A percentile compares a stretch with the other conserved stretches of the same genome.
These are phyloP conservation scores for Chelonus insularis DNA, from an alignment of 1,140 invertebrate species.

Conservation along the genomic window DNA sequence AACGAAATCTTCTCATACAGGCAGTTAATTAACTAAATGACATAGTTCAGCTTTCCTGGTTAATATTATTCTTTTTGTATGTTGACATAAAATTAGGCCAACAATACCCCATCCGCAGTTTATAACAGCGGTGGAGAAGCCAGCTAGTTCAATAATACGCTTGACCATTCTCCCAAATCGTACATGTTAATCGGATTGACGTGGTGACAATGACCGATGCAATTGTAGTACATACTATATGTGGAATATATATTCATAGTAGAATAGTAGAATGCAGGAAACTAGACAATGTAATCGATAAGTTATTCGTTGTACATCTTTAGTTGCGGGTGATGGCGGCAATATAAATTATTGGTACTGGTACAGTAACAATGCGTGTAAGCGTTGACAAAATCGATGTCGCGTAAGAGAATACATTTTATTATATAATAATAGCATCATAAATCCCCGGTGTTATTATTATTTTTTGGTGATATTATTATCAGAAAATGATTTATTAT, in stretches of 20 bases:
- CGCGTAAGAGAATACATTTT: neutral
- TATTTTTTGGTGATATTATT: too few species aligned
- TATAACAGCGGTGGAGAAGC: neutral
- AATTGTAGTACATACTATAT: neutral
- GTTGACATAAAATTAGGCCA: neutral
- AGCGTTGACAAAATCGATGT: neutral
- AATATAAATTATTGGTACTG: neutral
- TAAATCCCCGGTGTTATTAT: too few species aligned
- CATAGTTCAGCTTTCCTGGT: too few species aligned
- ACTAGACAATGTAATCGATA: conserved; percentile 5
- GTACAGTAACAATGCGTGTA: too few species aligned
- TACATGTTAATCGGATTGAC: conserved; percentile 12
- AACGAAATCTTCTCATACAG: too few species aligned
- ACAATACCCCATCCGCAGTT: neutral
- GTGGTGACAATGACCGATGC: neutral
- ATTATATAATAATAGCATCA: neutral
- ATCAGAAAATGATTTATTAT: too few species aligned
- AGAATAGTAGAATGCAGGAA: neutral
- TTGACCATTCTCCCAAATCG: conserved; percentile 4
- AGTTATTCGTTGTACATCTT: neutral
- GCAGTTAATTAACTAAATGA: too few species aligned
- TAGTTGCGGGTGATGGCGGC: neutral
- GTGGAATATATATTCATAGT: neutral
- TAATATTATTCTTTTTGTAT: too few species aligned
- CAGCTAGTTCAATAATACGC: neutral